phyloP scores from a whole-genome alignment of 2,113 vertebrate species.

The Gallinago jamesoni region DNA sequence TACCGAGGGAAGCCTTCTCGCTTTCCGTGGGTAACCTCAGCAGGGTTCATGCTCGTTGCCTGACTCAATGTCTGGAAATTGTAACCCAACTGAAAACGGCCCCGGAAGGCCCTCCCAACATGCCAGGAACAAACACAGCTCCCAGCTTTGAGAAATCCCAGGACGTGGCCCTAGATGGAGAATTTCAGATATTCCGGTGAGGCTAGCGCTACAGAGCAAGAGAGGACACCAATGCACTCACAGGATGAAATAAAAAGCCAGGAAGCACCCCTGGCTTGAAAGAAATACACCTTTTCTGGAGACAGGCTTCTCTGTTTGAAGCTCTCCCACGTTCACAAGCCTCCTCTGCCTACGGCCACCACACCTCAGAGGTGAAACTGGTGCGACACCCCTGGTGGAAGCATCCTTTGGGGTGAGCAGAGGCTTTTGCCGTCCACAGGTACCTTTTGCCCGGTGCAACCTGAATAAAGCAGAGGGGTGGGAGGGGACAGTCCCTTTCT shows the following conservation, averaged over 20 bases:
- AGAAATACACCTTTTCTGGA: neutral
- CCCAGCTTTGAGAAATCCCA: neutral
- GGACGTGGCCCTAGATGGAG: neutral
- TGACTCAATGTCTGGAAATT: neutral
- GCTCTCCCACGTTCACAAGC: neutral
- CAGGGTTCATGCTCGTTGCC: neutral
- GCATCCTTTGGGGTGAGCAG: neutral
- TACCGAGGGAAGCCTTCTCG: neutral
- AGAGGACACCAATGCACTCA: neutral
- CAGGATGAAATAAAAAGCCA: neutral
- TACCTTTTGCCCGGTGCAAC: neutral
- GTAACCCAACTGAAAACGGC: neutral
- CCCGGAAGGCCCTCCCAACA: neutral
- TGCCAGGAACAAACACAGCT: neutral
- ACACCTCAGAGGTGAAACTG: neutral
- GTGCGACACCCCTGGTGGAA: neutral
- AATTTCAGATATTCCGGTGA: neutral
- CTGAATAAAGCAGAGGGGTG: neutral
- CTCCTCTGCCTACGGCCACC: neutral
- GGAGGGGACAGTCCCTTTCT: too few relatives aligned
- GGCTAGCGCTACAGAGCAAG: neutral
- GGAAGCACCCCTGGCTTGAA: neutral
- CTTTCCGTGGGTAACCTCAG: neutral
- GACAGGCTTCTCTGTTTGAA: neutral
- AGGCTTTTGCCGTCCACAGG: neutral